Evolutionary conservation across 2,797 vertebrate species (phyloP), one percentile per base, ranked within the genome.

Genomic region (Lepus townsendii): DNA sequence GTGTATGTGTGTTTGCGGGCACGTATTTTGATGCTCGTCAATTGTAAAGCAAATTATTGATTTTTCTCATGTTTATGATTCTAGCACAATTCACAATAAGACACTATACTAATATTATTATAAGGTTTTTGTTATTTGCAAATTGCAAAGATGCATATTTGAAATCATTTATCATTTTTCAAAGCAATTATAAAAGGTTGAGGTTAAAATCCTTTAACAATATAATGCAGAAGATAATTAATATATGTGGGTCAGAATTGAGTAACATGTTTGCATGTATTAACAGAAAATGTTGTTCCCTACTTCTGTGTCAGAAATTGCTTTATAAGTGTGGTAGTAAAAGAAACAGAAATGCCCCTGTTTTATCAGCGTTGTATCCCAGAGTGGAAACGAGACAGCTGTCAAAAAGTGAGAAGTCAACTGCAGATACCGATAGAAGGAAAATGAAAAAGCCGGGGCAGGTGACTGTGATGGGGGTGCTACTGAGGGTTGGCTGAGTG

Each of bases 51-150:
- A 30, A 32, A 24, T 3, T 30, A 7, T 24, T 76, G 42, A 47
- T 47, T 47, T 54, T 79, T 69, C 7, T 69, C 26, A 65, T 42
- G 66, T 95, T 13, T 96, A 8, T 54, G 66, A 65, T 60, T 42
- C 47, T 89, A 57, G 1, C 78, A 26, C 3, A 82, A 77, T 66
- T 82, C 26, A 89, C 11, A 13, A 16, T 84, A 79, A 63, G 62
- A 57, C 54, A 47, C 42, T 47, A 47, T 47, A 47, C 42, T 16
- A 2, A 17, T 26, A 32, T 68, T 54, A 54, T 16, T 71, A 75
- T 57, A 42, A 83, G n/a, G 6, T 65, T 79, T 5, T 35, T 75
- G 27, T 35, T 84, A 84, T 66, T 72, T 84, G 11, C 68, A 82
- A 91, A 85, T 62, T 77, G 1, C 10, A 88, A 73, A 60, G 38